Percentiles rank a stretch among this genome's conserved stretches.
Evolutionary conservation across 2,797 vertebrate species (phyloP).

Genomic region (Iguana delicatissima): DNA sequence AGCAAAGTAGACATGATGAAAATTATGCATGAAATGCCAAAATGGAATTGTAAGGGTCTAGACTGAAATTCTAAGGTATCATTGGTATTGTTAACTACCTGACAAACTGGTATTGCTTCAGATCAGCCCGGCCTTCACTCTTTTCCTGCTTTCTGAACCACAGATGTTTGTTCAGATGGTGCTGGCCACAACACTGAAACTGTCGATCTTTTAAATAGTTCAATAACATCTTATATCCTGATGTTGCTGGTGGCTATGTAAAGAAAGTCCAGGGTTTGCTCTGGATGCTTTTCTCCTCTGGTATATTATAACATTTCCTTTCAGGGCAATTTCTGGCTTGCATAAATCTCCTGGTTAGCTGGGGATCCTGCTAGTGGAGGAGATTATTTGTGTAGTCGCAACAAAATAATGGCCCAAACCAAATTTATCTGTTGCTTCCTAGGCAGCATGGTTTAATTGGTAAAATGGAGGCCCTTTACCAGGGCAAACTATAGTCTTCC

Average conservation of each 20-base stretch:
- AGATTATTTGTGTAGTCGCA: background rate
- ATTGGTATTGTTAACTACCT: conserved; percentile 29
- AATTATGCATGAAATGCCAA: conserved; percentile 58
- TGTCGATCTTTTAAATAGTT: conserved; percentile 47
- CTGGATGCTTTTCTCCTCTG: background rate
- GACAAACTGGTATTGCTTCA: conserved; percentile 22
- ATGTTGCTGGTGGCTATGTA: conserved; percentile 1
- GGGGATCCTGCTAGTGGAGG: background rate
- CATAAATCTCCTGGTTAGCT: background rate
- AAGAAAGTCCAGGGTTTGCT: background rate
- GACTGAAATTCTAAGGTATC: conserved; percentile 56
- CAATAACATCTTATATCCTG: background rate
- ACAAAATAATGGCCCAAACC: background rate
- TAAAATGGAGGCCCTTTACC: background rate
- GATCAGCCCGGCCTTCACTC: background rate
- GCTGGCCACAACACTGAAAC: conserved; percentile 17
- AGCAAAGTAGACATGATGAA: conserved; percentile 62
- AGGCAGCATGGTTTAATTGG: background rate
- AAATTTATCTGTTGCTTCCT: background rate
- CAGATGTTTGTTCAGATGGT: conserved; percentile 41
- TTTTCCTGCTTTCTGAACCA: conserved; percentile 23
- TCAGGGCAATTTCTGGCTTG: background rate
- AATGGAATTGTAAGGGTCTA: conserved; percentile 51
- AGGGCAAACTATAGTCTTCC: background rate
- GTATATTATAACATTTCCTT: background rate